These are phyloP conservation scores for Diabrotica balteata DNA, from an alignment of 2,888 invertebrate species.

Conservation along the genomic window DNA sequence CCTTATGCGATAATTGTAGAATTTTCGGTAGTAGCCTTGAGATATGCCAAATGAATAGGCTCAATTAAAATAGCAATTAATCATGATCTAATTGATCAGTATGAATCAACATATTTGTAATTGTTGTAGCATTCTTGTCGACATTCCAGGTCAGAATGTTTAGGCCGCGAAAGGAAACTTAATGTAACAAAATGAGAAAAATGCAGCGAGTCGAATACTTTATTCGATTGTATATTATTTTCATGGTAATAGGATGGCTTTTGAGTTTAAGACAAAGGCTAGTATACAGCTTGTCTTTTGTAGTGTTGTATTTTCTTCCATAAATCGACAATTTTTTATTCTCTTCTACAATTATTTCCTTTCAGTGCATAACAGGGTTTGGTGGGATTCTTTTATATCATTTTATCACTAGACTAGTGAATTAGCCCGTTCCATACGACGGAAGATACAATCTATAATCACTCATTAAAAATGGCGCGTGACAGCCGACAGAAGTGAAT, in stretches of 20 bases:
- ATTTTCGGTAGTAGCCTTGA: background rate
- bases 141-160: background rate
- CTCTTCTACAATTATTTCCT: too few species aligned
- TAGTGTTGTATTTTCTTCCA: too few species aligned
- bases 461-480: too few species aligned
- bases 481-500: too few species aligned
- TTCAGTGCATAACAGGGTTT: too few species aligned
- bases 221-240: background rate
- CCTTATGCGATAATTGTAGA: too few species aligned
- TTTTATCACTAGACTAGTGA: too few species aligned
- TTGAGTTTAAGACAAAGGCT: background rate
- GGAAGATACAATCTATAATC: too few species aligned
- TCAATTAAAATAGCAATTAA: conserved; percentile 1
- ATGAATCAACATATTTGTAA: background rate
- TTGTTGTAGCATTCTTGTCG: background rate
- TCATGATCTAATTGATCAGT: conserved; percentile 2
- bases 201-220: background rate
- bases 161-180: background rate
- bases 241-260: background rate
- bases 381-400: too few species aligned
- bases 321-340: too few species aligned
- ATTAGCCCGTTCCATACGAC: too few species aligned
- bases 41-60: background rate
- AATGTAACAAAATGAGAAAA: background rate
- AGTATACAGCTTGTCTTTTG: too few species aligned